Conservation (phyloP, 2,797 vertebrate species). For the Platalea minor region DNA sequence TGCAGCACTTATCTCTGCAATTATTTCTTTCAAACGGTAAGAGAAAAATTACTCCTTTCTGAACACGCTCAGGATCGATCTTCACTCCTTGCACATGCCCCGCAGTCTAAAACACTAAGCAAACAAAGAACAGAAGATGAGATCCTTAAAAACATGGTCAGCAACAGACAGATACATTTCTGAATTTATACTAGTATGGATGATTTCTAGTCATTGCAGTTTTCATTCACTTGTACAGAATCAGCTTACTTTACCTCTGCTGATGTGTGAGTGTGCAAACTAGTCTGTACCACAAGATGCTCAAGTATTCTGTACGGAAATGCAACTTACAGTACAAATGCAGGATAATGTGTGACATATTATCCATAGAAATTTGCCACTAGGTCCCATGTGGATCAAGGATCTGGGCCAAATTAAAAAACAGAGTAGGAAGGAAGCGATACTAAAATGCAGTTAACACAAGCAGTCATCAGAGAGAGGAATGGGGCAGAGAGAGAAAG, state of each 20-base stretch:
- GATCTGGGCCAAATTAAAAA: neutral
- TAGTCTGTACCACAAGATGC: neutral
- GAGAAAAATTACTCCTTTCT: neutral
- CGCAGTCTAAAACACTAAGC: neutral
- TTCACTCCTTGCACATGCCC: neutral
- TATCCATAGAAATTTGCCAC: neutral
- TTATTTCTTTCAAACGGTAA: neutral
- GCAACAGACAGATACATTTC: neutral
- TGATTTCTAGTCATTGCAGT: neutral
- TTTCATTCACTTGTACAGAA: neutral
- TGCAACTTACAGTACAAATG: neutral
- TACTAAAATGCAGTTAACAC: neutral
- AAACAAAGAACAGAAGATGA: neutral
- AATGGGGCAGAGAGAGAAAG: neutral
- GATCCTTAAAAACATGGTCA: neutral
- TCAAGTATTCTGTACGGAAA: neutral
- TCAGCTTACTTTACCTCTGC: neutral
- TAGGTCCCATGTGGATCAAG: neutral
- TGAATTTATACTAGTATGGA: neutral
- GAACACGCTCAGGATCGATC: neutral
- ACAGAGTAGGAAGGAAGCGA: neutral
- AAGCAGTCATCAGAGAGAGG: neutral
- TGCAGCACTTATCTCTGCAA: neutral
- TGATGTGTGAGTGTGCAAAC: neutral
- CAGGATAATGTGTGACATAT: fast-evolving